Evolutionary conservation across 1,140 invertebrate genomes (phyloP).

Genomic region (Dendroctonus ponderosae): DNA sequence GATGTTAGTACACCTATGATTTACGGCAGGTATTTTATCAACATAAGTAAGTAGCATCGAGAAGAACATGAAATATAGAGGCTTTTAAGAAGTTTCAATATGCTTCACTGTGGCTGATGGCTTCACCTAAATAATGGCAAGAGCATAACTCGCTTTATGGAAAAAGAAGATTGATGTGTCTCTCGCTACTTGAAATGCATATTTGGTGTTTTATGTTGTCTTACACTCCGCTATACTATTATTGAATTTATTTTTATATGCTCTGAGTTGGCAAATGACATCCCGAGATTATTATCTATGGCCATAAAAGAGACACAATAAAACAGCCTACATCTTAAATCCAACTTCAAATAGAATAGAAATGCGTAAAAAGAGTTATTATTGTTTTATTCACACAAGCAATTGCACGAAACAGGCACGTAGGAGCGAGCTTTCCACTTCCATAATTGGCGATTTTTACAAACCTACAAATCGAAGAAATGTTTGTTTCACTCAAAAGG

Average conservation of each 20-base stretch:
- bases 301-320: no score
- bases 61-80: conserved; percentile 34
- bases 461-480: no score
- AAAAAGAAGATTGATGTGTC: conserved; percentile 28
- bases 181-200: conserved; percentile 9
- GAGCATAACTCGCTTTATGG: conserved; percentile 27
- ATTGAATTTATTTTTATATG: background rate
- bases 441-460: no score
- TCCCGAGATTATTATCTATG: no score
- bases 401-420: no score
- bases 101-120: conserved; percentile 28
- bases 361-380: no score
- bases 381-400: no score
- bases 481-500: no score
- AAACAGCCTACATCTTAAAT: no score
- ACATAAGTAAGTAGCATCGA: conserved; percentile 32
- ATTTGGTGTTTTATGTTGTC: conserved; percentile 7
- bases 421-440: no score
- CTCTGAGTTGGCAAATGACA: no score
- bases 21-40: conserved; percentile 35
- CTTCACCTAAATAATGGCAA: conserved; percentile 31
- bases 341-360: no score
- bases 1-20: conserved; percentile 33
- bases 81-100: conserved; percentile 34
- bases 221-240: background rate